Conservation (phyloP, 1,140 invertebrate genomes). For the Ceratina japonica region DNA sequence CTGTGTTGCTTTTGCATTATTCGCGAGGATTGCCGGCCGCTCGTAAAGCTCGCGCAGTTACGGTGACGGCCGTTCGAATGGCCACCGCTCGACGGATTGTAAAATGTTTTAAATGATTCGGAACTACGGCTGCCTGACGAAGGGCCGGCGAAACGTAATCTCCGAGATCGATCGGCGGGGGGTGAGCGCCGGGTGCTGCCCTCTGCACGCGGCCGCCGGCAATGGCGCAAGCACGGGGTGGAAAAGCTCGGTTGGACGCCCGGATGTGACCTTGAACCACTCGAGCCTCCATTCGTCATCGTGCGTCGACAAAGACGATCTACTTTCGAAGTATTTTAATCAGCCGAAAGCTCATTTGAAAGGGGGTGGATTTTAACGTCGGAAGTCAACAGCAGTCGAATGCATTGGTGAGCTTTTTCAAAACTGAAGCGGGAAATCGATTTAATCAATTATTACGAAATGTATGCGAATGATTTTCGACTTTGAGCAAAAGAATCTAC, state of each 20-base stretch:
- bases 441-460: too few species aligned
- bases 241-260: conserved; percentile 51
- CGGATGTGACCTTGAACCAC: conserved; percentile 57
- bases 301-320: conserved; percentile 60
- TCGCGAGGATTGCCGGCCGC: conserved; percentile 24
- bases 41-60: conserved; percentile 55
- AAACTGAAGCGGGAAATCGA: too few species aligned
- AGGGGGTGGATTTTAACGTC: neutral
- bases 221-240: conserved; percentile 42
- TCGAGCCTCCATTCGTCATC: conserved; percentile 52
- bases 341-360: neutral
- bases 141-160: conserved; percentile 55
- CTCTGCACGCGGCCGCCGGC: conserved; percentile 48
- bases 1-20: conserved; percentile 35
- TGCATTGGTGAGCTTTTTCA: too few species aligned
- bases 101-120: conserved; percentile 62
- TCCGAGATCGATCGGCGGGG: conserved; percentile 56
- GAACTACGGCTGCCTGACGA: conserved; percentile 35
- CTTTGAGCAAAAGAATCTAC: too few species aligned
- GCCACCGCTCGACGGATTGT: conserved; percentile 44
- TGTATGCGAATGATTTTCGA: too few species aligned
- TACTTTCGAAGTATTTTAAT: conserved; percentile 4
- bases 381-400: too few species aligned
- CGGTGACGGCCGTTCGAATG: conserved; percentile 49
- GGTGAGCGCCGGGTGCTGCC: conserved; percentile 56